Percentiles rank a stretch among this genome's conserved stretches.
phyloP scores from a whole-genome alignment of 1,140 invertebrate genomes.

The Drosophila sp. region DNA sequence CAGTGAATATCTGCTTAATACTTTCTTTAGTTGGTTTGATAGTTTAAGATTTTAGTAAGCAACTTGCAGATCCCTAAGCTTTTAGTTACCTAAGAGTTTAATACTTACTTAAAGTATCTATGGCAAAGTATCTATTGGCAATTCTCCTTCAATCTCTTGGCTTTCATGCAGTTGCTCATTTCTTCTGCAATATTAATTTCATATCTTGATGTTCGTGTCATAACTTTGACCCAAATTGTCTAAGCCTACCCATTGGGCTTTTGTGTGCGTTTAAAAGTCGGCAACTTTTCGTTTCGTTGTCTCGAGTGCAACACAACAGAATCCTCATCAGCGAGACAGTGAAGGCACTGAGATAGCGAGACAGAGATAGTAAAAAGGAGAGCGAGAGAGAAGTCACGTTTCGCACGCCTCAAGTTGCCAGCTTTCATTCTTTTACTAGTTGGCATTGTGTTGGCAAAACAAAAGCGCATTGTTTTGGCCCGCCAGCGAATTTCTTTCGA shows the following conservation, averaged over 20 bases:
- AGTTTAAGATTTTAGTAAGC: too few relatives aligned
- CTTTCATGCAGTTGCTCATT: slow-evolving; percentile 29
- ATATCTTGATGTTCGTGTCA: slow-evolving; percentile 54
- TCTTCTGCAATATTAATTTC: slow-evolving; percentile 50
- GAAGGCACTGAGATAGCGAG: slow-evolving; percentile 2
- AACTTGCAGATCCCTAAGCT: too few relatives aligned
- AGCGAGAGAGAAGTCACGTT: slow-evolving; percentile 32
- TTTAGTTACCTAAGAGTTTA: too few relatives aligned
- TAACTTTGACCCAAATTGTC: slow-evolving; percentile 71
- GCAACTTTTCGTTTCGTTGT: slow-evolving; percentile 79
- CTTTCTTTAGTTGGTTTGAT: too few relatives aligned
- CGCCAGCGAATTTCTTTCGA: slow-evolving; percentile 68
- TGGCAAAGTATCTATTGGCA: neutral
- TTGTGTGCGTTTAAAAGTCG: slow-evolving; percentile 59
- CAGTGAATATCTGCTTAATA: too few relatives aligned
- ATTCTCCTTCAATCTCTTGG: neutral
- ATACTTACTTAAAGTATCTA: neutral
- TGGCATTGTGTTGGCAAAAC: slow-evolving; percentile 68
- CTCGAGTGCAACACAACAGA: slow-evolving; percentile 44
- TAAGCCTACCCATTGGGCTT: slow-evolving; percentile 49
- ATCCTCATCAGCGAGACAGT: slow-evolving; percentile 21
- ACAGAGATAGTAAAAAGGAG: neutral
- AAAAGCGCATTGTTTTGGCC: slow-evolving; percentile 78
- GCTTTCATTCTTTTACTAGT: slow-evolving; percentile 45
- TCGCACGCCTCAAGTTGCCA: slow-evolving; percentile 63